These are phyloP conservation scores for Eustalomyia histrio DNA, from an alignment of 2,888 invertebrate genomes.

Conservation along the genomic window DNA sequence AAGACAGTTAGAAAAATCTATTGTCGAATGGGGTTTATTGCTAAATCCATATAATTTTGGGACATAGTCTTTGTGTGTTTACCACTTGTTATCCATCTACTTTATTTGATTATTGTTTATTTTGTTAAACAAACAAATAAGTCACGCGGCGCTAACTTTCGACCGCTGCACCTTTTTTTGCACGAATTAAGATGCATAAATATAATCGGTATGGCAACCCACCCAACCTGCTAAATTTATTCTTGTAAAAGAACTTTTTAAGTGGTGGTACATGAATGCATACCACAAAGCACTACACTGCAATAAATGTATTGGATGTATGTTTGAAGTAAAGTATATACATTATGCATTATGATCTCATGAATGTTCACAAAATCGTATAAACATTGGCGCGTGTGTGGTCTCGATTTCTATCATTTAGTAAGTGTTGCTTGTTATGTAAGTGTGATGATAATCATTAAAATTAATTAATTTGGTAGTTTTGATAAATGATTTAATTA, in stretches of 20 bases:
- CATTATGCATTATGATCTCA: constrained; percentile 4
- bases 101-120: constrained; percentile 71
- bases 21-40: no score
- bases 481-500: background rate
- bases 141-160: constrained; percentile 73
- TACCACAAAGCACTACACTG: constrained; percentile 30
- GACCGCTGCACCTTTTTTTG: constrained; percentile 61
- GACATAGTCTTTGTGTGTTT: background rate
- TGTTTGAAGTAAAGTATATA: no score
- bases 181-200: constrained; percentile 68
- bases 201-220: constrained; percentile 62
- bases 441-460: constrained; percentile 16
- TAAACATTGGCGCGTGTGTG: constrained; percentile 74
- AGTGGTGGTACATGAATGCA: constrained; percentile 26
- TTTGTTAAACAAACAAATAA: constrained; percentile 75
- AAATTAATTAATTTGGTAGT: constrained; percentile 23
- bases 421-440: constrained; percentile 27
- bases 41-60: no score
- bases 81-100: constrained; percentile 46
- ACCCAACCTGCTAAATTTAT: constrained; percentile 2
- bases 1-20: no score
- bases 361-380: constrained; percentile 71
- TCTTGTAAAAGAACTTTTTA: constrained; percentile 22
- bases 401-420: constrained; percentile 50
- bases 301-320: no score